A percentile compares a stretch with the other conserved stretches of the same genome.
Conservation (phyloP, 2,888 invertebrate species). For the Proisotoma minuta region DNA sequence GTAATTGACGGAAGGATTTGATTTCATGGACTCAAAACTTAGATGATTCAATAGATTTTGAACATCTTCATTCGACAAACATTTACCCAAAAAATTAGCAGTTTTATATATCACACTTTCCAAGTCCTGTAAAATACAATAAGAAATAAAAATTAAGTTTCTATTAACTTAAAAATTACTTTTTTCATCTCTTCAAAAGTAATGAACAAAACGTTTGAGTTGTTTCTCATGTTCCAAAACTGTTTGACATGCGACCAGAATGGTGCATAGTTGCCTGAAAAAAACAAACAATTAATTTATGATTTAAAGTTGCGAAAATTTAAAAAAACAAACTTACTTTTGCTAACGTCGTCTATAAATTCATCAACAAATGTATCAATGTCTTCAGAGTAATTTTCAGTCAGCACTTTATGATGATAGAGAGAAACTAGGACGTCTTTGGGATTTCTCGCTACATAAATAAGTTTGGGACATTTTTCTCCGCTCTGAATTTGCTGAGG, state of each 20-base stretch:
- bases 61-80: conserved; percentile 63
- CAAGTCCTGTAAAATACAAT: conserved; percentile 57
- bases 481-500: conserved; percentile 40
- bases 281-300: background rate
- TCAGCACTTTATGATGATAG: conserved; percentile 66
- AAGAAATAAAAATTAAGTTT: background rate
- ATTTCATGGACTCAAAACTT: conserved; percentile 75
- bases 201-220: conserved; percentile 69
- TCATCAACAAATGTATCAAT: conserved; percentile 60
- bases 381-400: conserved; percentile 60
- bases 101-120: conserved; percentile 63
- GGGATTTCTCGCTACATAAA: conserved; percentile 80
- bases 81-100: conserved; percentile 66
- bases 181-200: conserved; percentile 78
- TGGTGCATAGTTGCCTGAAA: conserved; percentile 37
- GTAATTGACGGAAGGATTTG: conserved; percentile 72
- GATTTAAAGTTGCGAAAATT: background rate
- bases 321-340: conserved; percentile 15
- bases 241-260: conserved; percentile 43
- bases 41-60: conserved; percentile 65
- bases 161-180: conserved; percentile 42
- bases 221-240: conserved; percentile 67
- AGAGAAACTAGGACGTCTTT: conserved; percentile 80
- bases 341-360: conserved; percentile 56
- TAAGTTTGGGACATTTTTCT: conserved; percentile 57